phyloP scores from a whole-genome alignment of 1,140 invertebrate species.

The Thereuonema tuberculata region DNA sequence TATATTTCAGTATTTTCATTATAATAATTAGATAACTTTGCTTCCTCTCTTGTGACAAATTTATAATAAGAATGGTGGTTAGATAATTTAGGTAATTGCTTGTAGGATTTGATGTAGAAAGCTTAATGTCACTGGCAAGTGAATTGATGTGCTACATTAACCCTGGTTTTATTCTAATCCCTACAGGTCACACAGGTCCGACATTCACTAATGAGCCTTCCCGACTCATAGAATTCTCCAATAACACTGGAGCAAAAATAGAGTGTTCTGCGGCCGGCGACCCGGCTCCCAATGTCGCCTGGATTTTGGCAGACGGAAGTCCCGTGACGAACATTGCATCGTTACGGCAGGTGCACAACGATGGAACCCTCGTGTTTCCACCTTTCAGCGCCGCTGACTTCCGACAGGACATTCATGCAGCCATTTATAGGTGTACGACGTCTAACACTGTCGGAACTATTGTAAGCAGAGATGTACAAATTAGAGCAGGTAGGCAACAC shows the following conservation, averaged over 20 bases:
- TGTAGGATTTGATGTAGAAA: too few species aligned
- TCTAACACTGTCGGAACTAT: constrained; percentile 30
- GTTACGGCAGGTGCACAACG: constrained; percentile 15
- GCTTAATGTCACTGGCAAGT: too few species aligned
- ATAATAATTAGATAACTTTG: too few species aligned
- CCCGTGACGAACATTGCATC: constrained; percentile 15
- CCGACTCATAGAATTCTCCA: constrained; percentile 17
- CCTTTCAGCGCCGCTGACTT: constrained; percentile 25
- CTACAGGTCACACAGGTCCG: not conserved
- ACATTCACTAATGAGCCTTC: constrained; percentile 15
- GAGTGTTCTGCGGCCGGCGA: constrained; percentile 16
- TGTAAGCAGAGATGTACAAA: constrained; percentile 29
- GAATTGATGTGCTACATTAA: too few species aligned
- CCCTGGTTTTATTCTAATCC: too few species aligned
- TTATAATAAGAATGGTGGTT: too few species aligned
- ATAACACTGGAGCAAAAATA: constrained; percentile 18
- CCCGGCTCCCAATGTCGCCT: constrained; percentile 16
- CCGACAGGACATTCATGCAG: constrained; percentile 23
- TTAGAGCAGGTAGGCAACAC: constrained; percentile 32
- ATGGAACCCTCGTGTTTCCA: constrained; percentile 18
- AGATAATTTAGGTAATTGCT: too few species aligned
- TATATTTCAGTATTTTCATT: too few species aligned
- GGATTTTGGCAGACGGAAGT: constrained; percentile 19
- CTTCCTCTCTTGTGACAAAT: too few species aligned
- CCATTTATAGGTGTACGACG: constrained; percentile 29